Base-by-base conservation (phyloP, 2,113 vertebrate species). In the Egretta garzetta region DNA sequence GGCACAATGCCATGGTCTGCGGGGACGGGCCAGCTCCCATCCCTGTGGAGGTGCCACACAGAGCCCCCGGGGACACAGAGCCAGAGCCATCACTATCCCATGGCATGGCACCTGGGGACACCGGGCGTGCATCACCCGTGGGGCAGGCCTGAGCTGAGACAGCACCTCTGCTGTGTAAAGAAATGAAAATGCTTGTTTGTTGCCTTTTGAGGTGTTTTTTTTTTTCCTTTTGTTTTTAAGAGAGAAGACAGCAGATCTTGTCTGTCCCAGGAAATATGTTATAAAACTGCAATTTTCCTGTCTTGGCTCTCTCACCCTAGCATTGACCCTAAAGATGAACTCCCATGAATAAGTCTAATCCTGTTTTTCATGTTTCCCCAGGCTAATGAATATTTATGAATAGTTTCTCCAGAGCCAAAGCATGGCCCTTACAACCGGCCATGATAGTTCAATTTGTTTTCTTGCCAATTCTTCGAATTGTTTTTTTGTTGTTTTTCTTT, bases 371-470 rank as follows among this genome's bases (percentile, higher is more conserved):
- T 88, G 89, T 90, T 80, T 73, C 64, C 60, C 60, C 41, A 70
- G 68, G 47, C 83, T 96, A 85, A 67, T 96, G 76, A 97, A 97
- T 97, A 96, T 96, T 96, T 94, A 95, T 95, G 80, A 93, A 95
- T 92, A 24, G 19, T 97, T 86, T 88, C 94, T 86, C 60, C 68
- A 92, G 97, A 96, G 88, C 89, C 86, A 94, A 89, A 96, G 87
- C 83, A 67, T 62, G 83, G 88, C 70, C 87, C 33, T 90, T 90
- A 93, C 82, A 95, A 90, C 33, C 16, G 0, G 94, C 87, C 92
- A 92, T 90, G 87, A 96, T 87, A 63, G 75, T 56, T 90, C 95
- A 84, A 93, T 97, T 80, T 91, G 89, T 73, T 92, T 96, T 91
- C 93, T 85, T 96, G 97, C 95, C 97, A 97, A 58, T 95, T 95